A percentile compares a stretch with the other conserved stretches of the same genome.
These are phyloP conservation scores for Megalops cyprinoides DNA, from an alignment of 2,797 vertebrate genomes.

Conservation along the genomic window DNA sequence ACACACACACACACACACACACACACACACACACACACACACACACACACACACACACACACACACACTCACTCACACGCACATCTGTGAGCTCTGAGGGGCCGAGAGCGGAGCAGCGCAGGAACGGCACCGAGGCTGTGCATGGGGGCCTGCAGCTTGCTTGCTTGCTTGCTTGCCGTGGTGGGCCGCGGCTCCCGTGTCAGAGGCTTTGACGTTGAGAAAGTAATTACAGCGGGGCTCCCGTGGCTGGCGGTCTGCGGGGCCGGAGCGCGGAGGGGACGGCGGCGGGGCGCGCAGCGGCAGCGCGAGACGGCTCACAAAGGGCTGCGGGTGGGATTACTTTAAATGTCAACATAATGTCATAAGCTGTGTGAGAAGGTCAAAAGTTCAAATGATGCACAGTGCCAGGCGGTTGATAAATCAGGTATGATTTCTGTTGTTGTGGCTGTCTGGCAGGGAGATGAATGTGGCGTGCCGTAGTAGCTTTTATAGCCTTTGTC, in stretches of 20 bases:
- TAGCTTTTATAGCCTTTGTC: background rate
- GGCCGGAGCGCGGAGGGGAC: background rate
- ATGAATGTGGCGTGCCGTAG: background rate
- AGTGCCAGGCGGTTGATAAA: conserved; percentile 69
- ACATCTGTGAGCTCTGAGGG: no score
- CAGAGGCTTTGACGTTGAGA: conserved; percentile 1
- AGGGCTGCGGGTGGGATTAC: conserved; percentile 67
- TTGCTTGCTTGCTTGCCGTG: background rate
- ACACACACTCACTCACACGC: no score
- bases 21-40: no score
- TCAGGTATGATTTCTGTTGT: conserved; percentile 65
- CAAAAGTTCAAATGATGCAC: conserved; percentile 72
- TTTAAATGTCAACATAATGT: conserved; percentile 79
- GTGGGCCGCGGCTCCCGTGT: background rate
- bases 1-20: conserved; percentile 4
- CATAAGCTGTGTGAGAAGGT: conserved; percentile 72
- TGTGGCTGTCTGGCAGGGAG: conserved; percentile 42
- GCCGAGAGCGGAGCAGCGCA: background rate
- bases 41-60: no score
- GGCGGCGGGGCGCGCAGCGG: background rate
- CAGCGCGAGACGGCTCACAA: background rate
- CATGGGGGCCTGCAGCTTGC: background rate
- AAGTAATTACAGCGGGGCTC: conserved; percentile 16
- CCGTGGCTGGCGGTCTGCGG: conserved; percentile 18
- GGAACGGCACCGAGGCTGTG: background rate